Evolutionary conservation across 2,888 invertebrate species (phyloP).

Genomic region (Antheraea assamensis): DNA sequence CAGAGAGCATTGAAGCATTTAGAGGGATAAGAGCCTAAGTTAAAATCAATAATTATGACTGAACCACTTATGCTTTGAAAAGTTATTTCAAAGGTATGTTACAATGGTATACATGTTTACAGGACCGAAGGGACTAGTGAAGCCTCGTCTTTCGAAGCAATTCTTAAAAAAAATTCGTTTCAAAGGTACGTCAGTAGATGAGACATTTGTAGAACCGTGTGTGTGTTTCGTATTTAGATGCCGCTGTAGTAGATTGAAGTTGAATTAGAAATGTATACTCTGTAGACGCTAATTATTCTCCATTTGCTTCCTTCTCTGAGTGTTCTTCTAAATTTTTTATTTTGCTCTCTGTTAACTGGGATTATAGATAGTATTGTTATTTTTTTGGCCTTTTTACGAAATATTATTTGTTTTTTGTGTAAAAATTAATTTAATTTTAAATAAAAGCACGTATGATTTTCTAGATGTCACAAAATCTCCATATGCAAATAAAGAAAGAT

Average conservation of each 20-base stretch:
- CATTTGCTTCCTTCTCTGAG: neutral
- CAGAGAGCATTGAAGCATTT: neutral
- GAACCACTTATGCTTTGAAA: neutral
- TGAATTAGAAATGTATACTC: slow-evolving; percentile 27
- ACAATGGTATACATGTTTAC: slow-evolving; percentile 47
- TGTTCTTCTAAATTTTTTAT: neutral
- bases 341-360: neutral
- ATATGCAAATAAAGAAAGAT: too few relatives aligned
- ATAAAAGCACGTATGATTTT: too few relatives aligned
- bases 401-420: too few relatives aligned
- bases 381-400: too few relatives aligned
- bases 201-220: slow-evolving; percentile 26
- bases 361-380: neutral
- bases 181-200: slow-evolving; percentile 76
- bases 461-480: too few relatives aligned
- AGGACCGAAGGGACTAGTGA: slow-evolving; percentile 67
- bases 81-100: neutral
- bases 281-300: slow-evolving; percentile 19
- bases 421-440: too few relatives aligned
- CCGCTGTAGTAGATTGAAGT: neutral
- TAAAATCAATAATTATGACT: neutral
- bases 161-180: slow-evolving; percentile 73
- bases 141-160: slow-evolving; percentile 66
- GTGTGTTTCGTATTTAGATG: slow-evolving; percentile 4
- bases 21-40: neutral